phyloP scores from a whole-genome alignment of 2,113 vertebrate species.

The Podarcis raffonei region DNA sequence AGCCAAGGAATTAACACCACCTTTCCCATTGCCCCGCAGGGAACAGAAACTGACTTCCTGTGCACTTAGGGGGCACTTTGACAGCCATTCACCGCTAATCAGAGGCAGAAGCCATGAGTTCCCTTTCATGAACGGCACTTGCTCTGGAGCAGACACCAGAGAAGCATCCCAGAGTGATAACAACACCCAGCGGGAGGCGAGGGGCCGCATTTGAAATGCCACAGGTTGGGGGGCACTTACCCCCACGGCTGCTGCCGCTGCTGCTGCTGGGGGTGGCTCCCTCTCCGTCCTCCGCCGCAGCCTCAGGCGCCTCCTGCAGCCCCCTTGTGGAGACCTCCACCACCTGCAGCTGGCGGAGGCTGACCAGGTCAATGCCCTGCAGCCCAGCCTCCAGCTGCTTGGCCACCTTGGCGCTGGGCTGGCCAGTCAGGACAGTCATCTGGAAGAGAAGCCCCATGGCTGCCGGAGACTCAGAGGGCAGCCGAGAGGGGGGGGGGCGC shows the following conservation, averaged over 20 bases:
- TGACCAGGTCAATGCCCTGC: constrained; percentile 79
- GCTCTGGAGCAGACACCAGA: neutral
- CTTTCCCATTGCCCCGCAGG: neutral
- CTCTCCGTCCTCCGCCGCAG: constrained; percentile 59
- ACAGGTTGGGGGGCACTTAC: neutral
- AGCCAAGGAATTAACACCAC: neutral
- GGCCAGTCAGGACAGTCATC: constrained; percentile 89
- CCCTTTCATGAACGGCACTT: no score
- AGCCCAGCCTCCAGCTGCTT: constrained; percentile 82
- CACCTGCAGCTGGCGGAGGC: constrained; percentile 83
- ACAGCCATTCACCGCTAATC: neutral
- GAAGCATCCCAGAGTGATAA: neutral
- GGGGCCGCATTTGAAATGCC: neutral
- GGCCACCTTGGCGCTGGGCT: constrained; percentile 75
- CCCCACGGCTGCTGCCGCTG: neutral
- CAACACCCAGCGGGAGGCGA: neutral
- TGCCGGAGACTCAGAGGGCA: no score
- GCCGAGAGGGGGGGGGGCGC: no score
- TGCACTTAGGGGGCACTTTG: neutral
- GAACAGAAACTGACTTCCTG: neutral
- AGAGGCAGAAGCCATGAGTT: neutral
- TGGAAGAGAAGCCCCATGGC: constrained; percentile 65
- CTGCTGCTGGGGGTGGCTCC: constrained; percentile 33
- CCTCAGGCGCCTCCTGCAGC: constrained; percentile 23
- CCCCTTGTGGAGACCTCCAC: constrained; percentile 75